Evolutionary conservation across 1,140 invertebrate genomes (phyloP).

Genomic region (Chymomyza costata): DNA sequence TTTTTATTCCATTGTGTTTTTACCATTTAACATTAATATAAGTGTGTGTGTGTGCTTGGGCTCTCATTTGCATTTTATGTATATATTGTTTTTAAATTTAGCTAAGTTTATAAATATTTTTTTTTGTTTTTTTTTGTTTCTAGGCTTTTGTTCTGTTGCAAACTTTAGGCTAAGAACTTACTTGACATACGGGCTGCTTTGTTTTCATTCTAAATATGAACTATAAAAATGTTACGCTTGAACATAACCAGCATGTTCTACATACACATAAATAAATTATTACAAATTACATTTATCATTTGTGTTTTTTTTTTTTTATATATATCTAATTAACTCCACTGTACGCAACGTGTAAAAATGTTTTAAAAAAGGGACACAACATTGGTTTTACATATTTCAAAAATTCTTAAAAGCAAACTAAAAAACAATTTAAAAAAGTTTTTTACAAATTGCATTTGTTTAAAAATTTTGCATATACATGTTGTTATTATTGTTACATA

Average conservation of each 20-base stretch:
- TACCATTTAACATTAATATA: background rate
- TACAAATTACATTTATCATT: constrained; percentile 31
- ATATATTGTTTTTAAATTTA: constrained; percentile 5
- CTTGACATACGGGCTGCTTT: constrained; percentile 41
- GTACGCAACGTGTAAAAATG: constrained; percentile 40
- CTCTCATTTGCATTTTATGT: constrained; percentile 5
- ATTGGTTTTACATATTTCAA: constrained; percentile 29
- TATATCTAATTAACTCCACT: no score
- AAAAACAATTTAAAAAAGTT: constrained; percentile 11
- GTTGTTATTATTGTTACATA: no score
- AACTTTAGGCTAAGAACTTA: constrained; percentile 39
- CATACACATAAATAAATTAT: no score
- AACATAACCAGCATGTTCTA: constrained; percentile 38
- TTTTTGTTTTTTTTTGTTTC: constrained; percentile 57
- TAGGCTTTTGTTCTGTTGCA: constrained; percentile 18
- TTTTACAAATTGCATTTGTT: no score
- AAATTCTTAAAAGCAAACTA: constrained; percentile 1
- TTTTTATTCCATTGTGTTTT: no score
- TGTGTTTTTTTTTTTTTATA: constrained; percentile 1
- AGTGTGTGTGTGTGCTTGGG: constrained; percentile 25
- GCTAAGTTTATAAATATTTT: constrained; percentile 31
- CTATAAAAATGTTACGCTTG: constrained; percentile 48
- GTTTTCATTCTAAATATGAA: constrained; percentile 20
- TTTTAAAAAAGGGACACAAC: constrained; percentile 55
- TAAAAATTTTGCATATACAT: no score